These are phyloP conservation scores for Ophiodon elongatus DNA, from an alignment of 2,113 vertebrate species.

Conservation along the genomic window DNA sequence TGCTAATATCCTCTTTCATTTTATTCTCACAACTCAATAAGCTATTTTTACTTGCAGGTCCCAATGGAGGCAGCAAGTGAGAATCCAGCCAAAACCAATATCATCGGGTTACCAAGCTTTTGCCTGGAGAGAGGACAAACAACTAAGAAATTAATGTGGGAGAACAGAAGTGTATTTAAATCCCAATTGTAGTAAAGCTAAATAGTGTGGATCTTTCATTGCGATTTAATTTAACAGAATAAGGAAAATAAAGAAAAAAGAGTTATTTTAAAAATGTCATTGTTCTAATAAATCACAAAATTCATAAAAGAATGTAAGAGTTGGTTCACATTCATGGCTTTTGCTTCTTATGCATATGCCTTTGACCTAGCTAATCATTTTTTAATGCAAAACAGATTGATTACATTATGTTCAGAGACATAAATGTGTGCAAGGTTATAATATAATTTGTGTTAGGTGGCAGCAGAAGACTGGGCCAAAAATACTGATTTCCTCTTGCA, in stretches of 20 bases:
- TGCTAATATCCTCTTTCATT: conserved; percentile 62
- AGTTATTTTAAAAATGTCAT: background rate
- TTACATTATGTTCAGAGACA: conserved; percentile 25
- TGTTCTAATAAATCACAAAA: background rate
- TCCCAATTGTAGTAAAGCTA: conserved; percentile 46
- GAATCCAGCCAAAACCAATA: conserved; percentile 73
- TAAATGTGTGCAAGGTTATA: conserved; percentile 14
- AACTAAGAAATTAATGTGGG: conserved; percentile 66
- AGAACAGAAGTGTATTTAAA: conserved; percentile 59
- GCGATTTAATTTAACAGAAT: conserved; percentile 15
- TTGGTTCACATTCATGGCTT: background rate
- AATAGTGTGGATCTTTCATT: conserved; percentile 42
- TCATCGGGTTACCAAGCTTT: conserved; percentile 63
- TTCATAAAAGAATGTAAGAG: background rate
- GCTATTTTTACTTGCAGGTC: conserved; percentile 60
- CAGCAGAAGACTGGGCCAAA: background rate
- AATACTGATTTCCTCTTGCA: conserved; percentile 34
- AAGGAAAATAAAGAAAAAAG: conserved; percentile 11
- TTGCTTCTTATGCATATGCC: background rate
- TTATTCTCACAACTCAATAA: conserved; percentile 54
- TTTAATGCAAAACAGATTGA: conserved; percentile 16
- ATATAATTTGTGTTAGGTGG: conserved; percentile 23
- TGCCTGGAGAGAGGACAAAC: conserved; percentile 63
- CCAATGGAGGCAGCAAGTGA: conserved; percentile 54
- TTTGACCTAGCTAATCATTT: conserved; percentile 16